Evolutionary conservation across 2,888 invertebrate genomes (phyloP), one percentile per base, ranked within the genome.

Genomic region (Junonia oenone): DNA sequence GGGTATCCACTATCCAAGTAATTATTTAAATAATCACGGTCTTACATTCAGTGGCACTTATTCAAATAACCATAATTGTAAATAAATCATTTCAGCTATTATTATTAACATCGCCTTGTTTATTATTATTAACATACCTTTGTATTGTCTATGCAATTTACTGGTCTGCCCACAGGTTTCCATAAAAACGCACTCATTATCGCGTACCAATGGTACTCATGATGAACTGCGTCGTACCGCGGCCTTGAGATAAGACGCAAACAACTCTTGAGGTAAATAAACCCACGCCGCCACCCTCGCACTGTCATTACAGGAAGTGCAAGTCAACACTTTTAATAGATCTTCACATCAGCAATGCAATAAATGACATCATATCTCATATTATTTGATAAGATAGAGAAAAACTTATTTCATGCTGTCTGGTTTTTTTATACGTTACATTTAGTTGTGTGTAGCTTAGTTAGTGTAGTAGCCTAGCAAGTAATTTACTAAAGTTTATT

Each of bases 181-280:
- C 13, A 43, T 26, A 13, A 6, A 43, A 43, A 43, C 13, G 26
- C 13, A 6, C 13, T 43, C 26, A 26, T 6, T 26, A 26, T n/a
- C 37, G 6, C 13, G 13, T 6, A 43, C 17, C 3, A 45, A 49
- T 33, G 35, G 33, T 37, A 29, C 37, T 43, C 11, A 51, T 48
- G 54, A 48, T 19, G 46, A 29, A 58, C 45, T 62, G 62, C 55
- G 58, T 53, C 48, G 33, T 53, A 13, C 5, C 40, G 29, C 33
- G 47, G 22, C 51, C 55, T 53, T 49, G 55, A 54, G 54, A 54
- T 62, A 56, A 59, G 55, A 58, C 47, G 51, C 33, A 57, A 45
- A 56, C 61, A 22, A 55, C 17, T 49, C 31, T 48, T 63, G 55
- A 61, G 61, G 66, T 67, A 68, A 69, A 66, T 63, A 63, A 58